These are phyloP conservation scores for Diabrotica balteata DNA, from an alignment of 2,888 invertebrate genomes.

Conservation along the genomic window DNA sequence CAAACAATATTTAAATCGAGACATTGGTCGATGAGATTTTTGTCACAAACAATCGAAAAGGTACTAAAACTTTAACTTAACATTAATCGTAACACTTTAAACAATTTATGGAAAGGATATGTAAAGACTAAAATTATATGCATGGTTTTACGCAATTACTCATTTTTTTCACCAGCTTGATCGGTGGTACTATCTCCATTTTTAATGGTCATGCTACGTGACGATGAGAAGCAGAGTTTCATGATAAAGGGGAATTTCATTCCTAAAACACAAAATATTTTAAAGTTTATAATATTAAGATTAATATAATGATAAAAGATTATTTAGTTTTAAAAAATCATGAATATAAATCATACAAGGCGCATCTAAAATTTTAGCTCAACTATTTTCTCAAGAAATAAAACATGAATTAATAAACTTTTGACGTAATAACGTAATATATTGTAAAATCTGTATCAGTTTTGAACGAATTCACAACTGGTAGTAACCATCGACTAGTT, in stretches of 20 bases:
- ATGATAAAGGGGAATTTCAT: slow-evolving; percentile 98
- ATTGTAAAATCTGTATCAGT: too few relatives aligned
- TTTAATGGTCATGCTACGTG: slow-evolving; percentile 68
- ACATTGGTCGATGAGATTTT: slow-evolving; percentile 41
- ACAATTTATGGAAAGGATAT: slow-evolving; percentile 53
- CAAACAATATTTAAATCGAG: background rate
- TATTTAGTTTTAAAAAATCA: too few relatives aligned
- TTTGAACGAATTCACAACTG: too few relatives aligned
- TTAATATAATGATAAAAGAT: too few relatives aligned
- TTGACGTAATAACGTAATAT: too few relatives aligned
- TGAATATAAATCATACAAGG: too few relatives aligned
- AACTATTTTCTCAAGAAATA: too few relatives aligned
- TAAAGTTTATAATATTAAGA: too few relatives aligned
- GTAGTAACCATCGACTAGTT: too few relatives aligned
- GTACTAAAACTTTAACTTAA: slow-evolving; percentile 35
- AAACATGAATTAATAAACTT: too few relatives aligned
- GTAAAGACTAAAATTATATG: slow-evolving; percentile 40
- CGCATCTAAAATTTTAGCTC: too few relatives aligned
- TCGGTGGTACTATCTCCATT: slow-evolving; percentile 55
- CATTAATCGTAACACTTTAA: slow-evolving; percentile 34
- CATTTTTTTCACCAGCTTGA: slow-evolving; percentile 45
- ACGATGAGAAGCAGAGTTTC: slow-evolving; percentile 97
- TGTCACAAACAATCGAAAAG: slow-evolving; percentile 19
- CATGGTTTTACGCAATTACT: slow-evolving; percentile 35
- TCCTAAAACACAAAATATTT: slow-evolving; percentile 66